phyloP scores from a whole-genome alignment of 2,888 invertebrate genomes.

The Atethmia centrago region DNA sequence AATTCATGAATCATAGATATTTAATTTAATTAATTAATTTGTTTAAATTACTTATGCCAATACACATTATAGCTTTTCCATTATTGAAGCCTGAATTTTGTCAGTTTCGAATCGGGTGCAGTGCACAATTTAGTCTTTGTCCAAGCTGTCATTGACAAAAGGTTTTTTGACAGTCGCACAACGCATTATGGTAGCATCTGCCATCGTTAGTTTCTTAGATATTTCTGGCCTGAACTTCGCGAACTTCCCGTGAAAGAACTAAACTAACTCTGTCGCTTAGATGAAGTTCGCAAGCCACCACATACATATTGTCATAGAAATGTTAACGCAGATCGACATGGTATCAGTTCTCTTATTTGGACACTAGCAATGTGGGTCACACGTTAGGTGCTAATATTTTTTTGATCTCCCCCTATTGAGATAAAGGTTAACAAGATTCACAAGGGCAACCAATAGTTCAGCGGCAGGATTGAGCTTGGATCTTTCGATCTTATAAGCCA shows the following conservation, averaged over 20 bases:
- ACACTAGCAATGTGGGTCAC: neutral
- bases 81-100: no score
- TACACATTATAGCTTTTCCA: neutral
- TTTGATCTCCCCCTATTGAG: neutral
- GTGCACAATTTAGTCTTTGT: conserved; percentile 13
- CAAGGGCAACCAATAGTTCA: conserved; percentile 7
- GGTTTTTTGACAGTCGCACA: conserved; percentile 24
- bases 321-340: conserved; percentile 40
- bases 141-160: neutral
- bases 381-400: neutral
- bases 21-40: no score
- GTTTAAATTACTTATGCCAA: neutral
- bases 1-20: neutral
- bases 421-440: neutral
- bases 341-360: neutral
- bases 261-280: neutral
- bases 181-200: neutral
- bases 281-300: conserved; percentile 59
- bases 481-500: neutral
- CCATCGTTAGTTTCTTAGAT: conserved; percentile 7
- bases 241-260: neutral
- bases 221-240: neutral
- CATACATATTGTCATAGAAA: conserved; percentile 56
- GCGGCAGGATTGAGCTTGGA: neutral
- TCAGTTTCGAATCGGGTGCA: neutral